Evolutionary conservation across 2,797 vertebrate species (phyloP).

Genomic region (Tiaroga cobitis): DNA sequence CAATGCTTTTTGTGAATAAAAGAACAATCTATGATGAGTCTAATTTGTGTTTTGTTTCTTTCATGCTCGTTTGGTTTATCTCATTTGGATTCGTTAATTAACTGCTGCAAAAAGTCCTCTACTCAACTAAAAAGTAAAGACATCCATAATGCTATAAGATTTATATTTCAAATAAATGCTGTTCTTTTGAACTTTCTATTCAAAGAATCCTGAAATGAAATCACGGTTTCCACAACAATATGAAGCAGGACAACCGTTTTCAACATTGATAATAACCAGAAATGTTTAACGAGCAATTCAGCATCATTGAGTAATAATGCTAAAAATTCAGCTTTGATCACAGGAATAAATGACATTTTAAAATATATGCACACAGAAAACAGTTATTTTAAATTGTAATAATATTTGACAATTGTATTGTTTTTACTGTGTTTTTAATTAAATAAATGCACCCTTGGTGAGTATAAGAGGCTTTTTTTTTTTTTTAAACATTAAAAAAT

Average conservation of each 20-base stretch:
- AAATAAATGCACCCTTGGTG: not conserved
- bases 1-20: not conserved
- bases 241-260: not conserved
- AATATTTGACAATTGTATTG: not conserved
- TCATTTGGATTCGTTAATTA: no score
- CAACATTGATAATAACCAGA: not conserved
- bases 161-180: not conserved
- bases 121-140: not conserved
- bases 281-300: not conserved
- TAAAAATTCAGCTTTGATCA: not conserved
- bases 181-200: not conserved
- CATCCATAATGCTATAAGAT: not conserved
- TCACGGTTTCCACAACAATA: not conserved
- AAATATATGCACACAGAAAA: not conserved
- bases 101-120: not conserved
- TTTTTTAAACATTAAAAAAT: not conserved
- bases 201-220: not conserved
- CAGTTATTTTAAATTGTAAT: not conserved
- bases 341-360: not conserved
- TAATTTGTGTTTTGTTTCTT: not conserved
- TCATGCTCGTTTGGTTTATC: no score
- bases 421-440: not conserved
- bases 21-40: not conserved
- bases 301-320: no score
- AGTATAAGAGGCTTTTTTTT: not conserved